These are phyloP conservation scores for Eristalis tenax DNA, from an alignment of 2,888 invertebrate genomes.

Conservation along the genomic window DNA sequence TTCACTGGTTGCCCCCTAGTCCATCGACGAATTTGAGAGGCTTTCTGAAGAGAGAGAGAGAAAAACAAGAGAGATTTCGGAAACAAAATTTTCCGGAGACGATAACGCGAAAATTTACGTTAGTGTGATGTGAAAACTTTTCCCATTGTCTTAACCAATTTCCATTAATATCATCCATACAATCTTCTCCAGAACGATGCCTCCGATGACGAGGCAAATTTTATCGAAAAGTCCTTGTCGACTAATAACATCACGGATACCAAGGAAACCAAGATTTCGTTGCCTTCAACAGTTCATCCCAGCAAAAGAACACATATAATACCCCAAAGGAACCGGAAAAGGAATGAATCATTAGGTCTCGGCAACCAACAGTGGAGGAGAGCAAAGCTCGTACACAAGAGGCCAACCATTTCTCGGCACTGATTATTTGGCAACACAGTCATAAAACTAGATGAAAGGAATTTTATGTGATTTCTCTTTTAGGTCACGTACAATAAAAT, in stretches of 20 bases:
- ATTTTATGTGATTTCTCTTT: slow-evolving; percentile 36
- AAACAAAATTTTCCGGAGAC: slow-evolving; percentile 25
- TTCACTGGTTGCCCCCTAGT: too few relatives aligned
- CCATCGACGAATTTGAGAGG: too few relatives aligned
- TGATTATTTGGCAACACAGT: slow-evolving; percentile 50
- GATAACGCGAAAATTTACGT: slow-evolving; percentile 25
- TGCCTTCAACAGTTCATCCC: slow-evolving; percentile 29
- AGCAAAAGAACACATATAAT: slow-evolving; percentile 18
- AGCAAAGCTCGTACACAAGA: not conserved
- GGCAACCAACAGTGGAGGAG: slow-evolving; percentile 3
- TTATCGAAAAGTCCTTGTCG: slow-evolving; percentile 1
- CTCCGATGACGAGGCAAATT: slow-evolving; percentile 39
- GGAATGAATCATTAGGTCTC: slow-evolving; percentile 57
- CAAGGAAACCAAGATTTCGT: slow-evolving; percentile 43
- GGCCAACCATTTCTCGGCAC: not conserved
- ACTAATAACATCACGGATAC: not conserved
- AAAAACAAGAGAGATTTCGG: slow-evolving; percentile 11
- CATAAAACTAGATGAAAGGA: slow-evolving; percentile 50
- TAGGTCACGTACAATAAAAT: slow-evolving; percentile 61
- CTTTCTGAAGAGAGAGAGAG: not conserved
- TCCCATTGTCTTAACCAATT: slow-evolving; percentile 46
- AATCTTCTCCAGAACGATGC: slow-evolving; percentile 22
- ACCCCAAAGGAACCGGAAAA: slow-evolving; percentile 50
- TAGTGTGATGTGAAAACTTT: slow-evolving; percentile 40
- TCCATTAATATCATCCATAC: slow-evolving; percentile 44